A percentile compares a stretch with the other conserved stretches of the same genome.
Evolutionary conservation across 2,113 vertebrate genomes (phyloP).

Genomic region (Gracilinanus agilis): DNA sequence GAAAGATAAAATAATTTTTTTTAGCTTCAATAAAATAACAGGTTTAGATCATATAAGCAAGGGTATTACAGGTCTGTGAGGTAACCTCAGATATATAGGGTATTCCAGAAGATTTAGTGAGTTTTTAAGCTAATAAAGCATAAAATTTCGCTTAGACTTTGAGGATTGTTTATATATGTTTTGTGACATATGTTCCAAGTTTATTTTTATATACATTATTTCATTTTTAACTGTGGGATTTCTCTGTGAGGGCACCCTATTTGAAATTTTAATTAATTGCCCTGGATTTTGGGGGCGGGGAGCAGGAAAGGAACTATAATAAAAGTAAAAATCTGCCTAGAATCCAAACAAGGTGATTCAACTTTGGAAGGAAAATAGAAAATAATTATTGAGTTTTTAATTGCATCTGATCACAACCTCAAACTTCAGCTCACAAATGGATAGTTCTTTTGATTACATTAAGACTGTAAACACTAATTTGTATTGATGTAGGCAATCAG

Average conservation of each 20-base stretch:
- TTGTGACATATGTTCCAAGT: not conserved
- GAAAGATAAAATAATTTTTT: not conserved
- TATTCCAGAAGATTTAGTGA: not conserved
- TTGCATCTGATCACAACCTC: not conserved
- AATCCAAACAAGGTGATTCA: not conserved
- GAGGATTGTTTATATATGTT: not conserved
- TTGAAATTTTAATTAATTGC: not conserved
- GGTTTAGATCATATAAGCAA: not conserved
- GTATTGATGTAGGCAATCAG: not conserved
- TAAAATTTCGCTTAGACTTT: not conserved
- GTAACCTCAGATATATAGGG: not conserved
- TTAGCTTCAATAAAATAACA: not conserved
- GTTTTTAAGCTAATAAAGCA: not conserved
- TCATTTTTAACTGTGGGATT: not conserved
- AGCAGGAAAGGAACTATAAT: not conserved
- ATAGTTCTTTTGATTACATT: not conserved
- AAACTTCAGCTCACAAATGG: not conserved
- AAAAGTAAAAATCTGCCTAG: not conserved
- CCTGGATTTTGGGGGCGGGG: not conserved
- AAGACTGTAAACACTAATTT: not conserved
- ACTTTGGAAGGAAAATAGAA: not conserved
- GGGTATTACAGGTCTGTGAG: not conserved
- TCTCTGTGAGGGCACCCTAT: not conserved
- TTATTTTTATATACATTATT: not conserved
- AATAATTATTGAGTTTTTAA: not conserved